A percentile compares a stretch with the other conserved stretches of the same genome.
phyloP scores from a whole-genome alignment of 2,797 vertebrate genomes.

The Microctenopoma lineatum region DNA sequence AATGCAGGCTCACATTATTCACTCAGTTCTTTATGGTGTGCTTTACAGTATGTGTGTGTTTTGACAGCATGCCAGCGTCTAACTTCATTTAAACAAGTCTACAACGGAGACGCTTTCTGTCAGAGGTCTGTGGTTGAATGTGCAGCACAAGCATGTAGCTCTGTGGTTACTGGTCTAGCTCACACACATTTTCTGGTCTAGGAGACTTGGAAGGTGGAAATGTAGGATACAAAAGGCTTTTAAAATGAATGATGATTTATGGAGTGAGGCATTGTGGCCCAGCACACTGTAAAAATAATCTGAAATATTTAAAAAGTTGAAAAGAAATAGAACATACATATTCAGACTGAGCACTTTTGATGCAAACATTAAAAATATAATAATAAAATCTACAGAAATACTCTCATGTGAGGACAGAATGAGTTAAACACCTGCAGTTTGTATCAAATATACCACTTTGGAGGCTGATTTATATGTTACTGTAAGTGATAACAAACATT shows the following conservation, averaged over 20 bases:
- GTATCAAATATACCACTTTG: too few relatives aligned
- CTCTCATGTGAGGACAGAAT: too few relatives aligned
- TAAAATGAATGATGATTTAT: conserved; percentile 51
- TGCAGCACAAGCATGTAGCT: conserved; percentile 46
- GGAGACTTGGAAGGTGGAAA: conserved; percentile 47
- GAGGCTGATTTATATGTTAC: too few relatives aligned
- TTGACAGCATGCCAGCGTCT: conserved; percentile 35
- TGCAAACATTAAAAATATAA: not conserved
- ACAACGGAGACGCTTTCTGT: conserved; percentile 30
- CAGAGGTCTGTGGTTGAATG: conserved; percentile 42
- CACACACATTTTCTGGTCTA: conserved; percentile 63
- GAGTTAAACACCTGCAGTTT: too few relatives aligned
- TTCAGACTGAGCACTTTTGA: not conserved
- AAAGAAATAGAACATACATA: not conserved
- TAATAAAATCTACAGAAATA: not conserved
- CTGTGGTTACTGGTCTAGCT: conserved; percentile 55
- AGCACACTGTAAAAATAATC: conserved; percentile 28
- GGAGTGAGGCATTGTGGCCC: conserved; percentile 27
- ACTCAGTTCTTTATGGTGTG: conserved; percentile 21
- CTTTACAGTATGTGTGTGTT: conserved; percentile 29
- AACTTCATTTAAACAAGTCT: conserved; percentile 41
- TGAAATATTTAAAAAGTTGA: not conserved
- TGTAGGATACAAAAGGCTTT: conserved; percentile 47
- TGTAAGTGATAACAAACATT: too few relatives aligned
- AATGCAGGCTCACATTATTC: conserved; percentile 29